Conservation (phyloP, 2,888 invertebrate genomes). For the Horisme vitalbata region DNA sequence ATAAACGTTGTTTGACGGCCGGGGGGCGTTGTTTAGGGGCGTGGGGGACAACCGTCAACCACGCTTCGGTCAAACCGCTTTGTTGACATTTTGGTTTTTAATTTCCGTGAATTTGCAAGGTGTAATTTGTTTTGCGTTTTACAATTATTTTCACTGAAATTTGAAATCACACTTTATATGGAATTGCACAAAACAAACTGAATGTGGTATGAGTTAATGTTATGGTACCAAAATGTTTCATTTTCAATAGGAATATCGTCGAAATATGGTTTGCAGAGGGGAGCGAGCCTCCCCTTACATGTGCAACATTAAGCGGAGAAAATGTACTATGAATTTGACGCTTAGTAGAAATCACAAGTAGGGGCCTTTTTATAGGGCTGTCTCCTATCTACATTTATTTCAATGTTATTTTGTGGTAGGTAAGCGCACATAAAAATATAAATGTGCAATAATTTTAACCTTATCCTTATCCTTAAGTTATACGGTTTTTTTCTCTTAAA, state of each 20-base stretch:
- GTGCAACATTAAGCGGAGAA: slow-evolving; percentile 63
- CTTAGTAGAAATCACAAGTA: slow-evolving; percentile 63
- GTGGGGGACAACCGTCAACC: slow-evolving; percentile 33
- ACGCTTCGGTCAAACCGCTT: slow-evolving; percentile 51
- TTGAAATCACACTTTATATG: slow-evolving; percentile 10
- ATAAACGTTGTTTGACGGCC: slow-evolving; percentile 74
- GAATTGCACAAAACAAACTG: slow-evolving; percentile 24
- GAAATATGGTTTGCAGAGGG: slow-evolving; percentile 56
- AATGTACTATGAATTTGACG: slow-evolving; percentile 67
- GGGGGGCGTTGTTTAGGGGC: slow-evolving; percentile 36
- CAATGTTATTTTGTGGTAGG: neutral
- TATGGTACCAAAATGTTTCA: slow-evolving; percentile 57
- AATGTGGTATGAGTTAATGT: slow-evolving; percentile 47
- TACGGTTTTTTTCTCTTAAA: too few species aligned
- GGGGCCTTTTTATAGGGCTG: slow-evolving; percentile 53
- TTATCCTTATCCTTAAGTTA: too few species aligned
- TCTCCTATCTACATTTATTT: slow-evolving; percentile 11
- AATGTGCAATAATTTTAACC: too few species aligned
- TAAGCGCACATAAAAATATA: too few species aligned
- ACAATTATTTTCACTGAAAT: slow-evolving; percentile 38
- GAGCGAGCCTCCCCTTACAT: slow-evolving; percentile 58
- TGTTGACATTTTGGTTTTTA: slow-evolving; percentile 64
- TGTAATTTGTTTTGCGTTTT: slow-evolving; percentile 42
- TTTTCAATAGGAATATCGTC: slow-evolving; percentile 62
- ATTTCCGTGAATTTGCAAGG: slow-evolving; percentile 50